These are phyloP conservation scores for Bimastos eiseni DNA, from an alignment of 2,888 invertebrate genomes.

Conservation along the genomic window DNA sequence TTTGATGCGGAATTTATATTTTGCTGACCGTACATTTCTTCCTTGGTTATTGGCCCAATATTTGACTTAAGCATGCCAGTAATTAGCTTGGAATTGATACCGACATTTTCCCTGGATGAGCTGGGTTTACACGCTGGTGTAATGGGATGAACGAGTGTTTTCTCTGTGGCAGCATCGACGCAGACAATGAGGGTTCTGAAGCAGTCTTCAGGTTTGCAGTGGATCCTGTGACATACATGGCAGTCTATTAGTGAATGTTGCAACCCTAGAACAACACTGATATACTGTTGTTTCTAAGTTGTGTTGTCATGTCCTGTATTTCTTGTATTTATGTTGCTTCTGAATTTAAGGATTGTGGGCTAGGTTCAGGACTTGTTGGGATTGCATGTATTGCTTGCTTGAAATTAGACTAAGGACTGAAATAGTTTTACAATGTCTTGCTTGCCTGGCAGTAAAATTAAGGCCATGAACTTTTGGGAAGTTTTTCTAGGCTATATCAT, in stretches of 20 bases:
- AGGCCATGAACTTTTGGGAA: background rate
- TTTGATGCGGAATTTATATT: background rate
- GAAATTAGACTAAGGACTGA: background rate
- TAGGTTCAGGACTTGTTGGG: too few species aligned
- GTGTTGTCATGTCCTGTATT: too few species aligned
- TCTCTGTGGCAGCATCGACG: background rate
- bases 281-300: background rate
- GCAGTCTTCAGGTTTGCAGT: background rate
- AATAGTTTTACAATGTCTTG: background rate
- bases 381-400: background rate
- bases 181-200: background rate
- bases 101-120: background rate
- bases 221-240: background rate
- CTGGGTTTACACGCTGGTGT: background rate
- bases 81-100: background rate
- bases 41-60: background rate
- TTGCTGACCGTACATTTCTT: constrained; percentile 6
- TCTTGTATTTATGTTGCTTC: too few species aligned
- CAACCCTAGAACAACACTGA: background rate
- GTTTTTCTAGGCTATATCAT: background rate
- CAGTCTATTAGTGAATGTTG: background rate
- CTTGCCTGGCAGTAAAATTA: background rate
- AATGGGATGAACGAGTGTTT: background rate
- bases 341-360: too few species aligned
- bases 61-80: background rate